Conservation (phyloP, 2,797 vertebrate species). For the Phoeniculus purpureus region DNA sequence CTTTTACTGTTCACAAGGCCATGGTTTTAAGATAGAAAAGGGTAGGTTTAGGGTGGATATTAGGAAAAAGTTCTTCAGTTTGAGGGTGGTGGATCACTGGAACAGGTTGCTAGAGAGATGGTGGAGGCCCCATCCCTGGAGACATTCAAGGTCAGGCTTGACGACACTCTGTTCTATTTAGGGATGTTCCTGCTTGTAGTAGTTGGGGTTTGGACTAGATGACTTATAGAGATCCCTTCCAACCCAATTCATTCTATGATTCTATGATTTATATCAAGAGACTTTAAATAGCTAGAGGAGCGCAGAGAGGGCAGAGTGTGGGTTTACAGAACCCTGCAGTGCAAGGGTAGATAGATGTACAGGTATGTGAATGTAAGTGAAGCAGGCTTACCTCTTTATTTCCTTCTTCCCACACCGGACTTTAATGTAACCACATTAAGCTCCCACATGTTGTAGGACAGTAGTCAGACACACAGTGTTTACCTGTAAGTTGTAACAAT, state of each 20-base stretch:
- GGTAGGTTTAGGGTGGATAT: too few species aligned
- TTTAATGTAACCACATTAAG: background rate
- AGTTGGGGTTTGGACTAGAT: too few species aligned
- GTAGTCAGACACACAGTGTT: background rate
- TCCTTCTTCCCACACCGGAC: background rate
- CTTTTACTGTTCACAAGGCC: background rate
- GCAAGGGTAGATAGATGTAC: background rate
- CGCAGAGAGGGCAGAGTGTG: background rate
- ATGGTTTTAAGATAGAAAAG: too few species aligned
- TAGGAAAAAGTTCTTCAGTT: too few species aligned
- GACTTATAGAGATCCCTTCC: too few species aligned
- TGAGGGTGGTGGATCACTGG: too few species aligned
- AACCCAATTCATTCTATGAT: background rate
- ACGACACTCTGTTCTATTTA: too few species aligned
- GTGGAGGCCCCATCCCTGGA: too few species aligned
- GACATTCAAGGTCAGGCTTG: too few species aligned
- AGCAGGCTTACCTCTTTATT: background rate
- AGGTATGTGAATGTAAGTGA: background rate
- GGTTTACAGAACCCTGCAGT: background rate
- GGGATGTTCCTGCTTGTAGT: too few species aligned
- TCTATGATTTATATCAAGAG: background rate
- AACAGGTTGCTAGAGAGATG: too few species aligned
- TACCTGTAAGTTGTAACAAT: background rate
- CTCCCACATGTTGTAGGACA: background rate
- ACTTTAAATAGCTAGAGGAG: background rate